phyloP scores from a whole-genome alignment of 2,113 vertebrate genomes.

The Pterophyllum scalare region DNA sequence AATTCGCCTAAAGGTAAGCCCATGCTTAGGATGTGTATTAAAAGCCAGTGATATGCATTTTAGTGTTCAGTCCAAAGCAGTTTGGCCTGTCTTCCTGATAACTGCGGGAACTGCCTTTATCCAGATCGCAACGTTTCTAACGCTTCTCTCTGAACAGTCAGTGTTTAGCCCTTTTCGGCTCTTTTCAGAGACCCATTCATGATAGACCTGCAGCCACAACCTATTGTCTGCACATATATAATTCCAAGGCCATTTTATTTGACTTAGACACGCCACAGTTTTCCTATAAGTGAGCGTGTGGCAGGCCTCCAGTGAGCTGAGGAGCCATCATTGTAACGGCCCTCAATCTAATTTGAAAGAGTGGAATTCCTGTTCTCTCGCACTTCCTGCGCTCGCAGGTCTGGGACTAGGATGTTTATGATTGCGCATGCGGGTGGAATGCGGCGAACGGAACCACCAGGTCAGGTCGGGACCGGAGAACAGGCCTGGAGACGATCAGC shows the following conservation, averaged over 20 bases:
- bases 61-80: not conserved
- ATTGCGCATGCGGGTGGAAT: constrained; percentile 78
- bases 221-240: not conserved
- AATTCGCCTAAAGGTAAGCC: not conserved
- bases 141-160: too few species aligned
- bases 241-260: not conserved
- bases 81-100: not conserved
- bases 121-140: not conserved
- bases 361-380: constrained; percentile 77
- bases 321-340: constrained; percentile 39
- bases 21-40: not conserved
- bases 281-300: constrained; percentile 7
- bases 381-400: constrained; percentile 78
- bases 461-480: constrained; percentile 69
- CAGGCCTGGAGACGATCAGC: not conserved
- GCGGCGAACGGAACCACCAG: constrained; percentile 73
- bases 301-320: constrained; percentile 15
- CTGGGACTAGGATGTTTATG: constrained; percentile 81
- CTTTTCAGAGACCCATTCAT: not conserved
- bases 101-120: too few species aligned
- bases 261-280: not conserved
- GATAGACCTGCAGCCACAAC: not conserved
- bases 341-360: constrained; percentile 74
- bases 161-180: not conserved
- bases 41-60: not conserved